A percentile compares a stretch with the other conserved stretches of the same genome.
These are phyloP conservation scores for Agonum fuliginosum DNA, from an alignment of 2,888 invertebrate species.

Conservation along the genomic window DNA sequence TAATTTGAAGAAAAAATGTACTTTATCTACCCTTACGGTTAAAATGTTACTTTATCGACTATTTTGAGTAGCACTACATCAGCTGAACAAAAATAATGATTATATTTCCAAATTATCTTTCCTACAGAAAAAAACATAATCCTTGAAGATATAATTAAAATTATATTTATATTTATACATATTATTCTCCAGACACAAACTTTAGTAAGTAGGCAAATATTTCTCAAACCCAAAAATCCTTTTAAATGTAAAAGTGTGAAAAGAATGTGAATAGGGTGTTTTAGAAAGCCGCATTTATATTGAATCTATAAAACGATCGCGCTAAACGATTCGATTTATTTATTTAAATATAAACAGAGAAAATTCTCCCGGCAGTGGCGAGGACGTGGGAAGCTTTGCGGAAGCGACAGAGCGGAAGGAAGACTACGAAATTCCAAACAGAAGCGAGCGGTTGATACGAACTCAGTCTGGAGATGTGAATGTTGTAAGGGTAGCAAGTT, in stretches of 20 bases:
- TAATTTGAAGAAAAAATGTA: too few species aligned
- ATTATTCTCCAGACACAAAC: too few species aligned
- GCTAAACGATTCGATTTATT: conserved; percentile 36
- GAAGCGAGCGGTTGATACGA: not conserved
- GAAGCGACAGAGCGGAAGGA: not conserved
- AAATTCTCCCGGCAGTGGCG: not conserved
- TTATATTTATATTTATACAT: too few species aligned
- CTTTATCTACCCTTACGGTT: too few species aligned
- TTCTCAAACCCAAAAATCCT: not conserved
- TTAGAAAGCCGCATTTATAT: not conserved
- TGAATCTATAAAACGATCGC: conserved; percentile 1
- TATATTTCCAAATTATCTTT: too few species aligned
- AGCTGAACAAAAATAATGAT: too few species aligned
- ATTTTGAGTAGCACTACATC: too few species aligned
- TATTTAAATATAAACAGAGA: conserved; percentile 21
- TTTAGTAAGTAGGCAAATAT: not conserved
- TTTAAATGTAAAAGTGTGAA: conserved; percentile 7
- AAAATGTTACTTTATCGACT: too few species aligned
- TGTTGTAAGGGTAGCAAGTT: conserved; percentile 7
- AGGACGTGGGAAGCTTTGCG: not conserved
- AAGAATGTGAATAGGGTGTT: not conserved
- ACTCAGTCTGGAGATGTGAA: not conserved
- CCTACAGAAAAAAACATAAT: too few species aligned
- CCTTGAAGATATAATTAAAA: too few species aligned
- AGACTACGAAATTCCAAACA: not conserved